Evolutionary conservation across 92 coral and sea anemone genomes (phyloP), one percentile per base, ranked within the genome.

Genomic region (Phenganax marumi): DNA sequence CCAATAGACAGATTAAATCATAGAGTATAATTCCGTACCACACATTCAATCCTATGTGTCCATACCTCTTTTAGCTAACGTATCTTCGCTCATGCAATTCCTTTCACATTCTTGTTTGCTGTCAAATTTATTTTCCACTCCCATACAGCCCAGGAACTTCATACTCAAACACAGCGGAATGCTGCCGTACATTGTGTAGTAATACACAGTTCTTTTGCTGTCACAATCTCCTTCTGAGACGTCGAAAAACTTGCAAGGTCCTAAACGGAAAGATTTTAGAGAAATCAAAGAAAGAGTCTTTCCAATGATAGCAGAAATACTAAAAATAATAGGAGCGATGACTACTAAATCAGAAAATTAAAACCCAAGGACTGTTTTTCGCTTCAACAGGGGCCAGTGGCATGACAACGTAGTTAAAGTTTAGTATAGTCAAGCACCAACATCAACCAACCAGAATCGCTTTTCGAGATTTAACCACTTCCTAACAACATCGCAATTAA

Each of bases 121-220:
- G 1, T 72, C 55, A 49, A 72, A 72, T 24, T 47, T 72, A 50
- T 72, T 72, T 46, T 52, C 77, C 11, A 47, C 56, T 50, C 56
- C 39, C 77, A 72, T 72, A 19, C 77, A 72, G 10, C 77, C 77
- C 77, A 72, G 48, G 77, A 72, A 72, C 60, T 72, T 72, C 56
- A 72, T 72, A 13, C 25, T 49, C 0, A 49, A 8, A 72, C 77
- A 72, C 52, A 46, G 16, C 22, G 77, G 18, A 7, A 10, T 24
- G 54, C 77, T 19, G 26, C 14, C 52, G 55, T 16, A 52, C 16
- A 50, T 3, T 9, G 58, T 72, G 26, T 72, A 57, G 22, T 72
- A 72, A 72, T 49, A 72, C 7, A 22, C 58, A 2, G 21, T 50
- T 12, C 55, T 52, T 8, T 21, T 49, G 25, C 58, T 72, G 49